Evolutionary conservation across 1,140 invertebrate genomes (phyloP).

Genomic region (Diuraphis noxia): DNA sequence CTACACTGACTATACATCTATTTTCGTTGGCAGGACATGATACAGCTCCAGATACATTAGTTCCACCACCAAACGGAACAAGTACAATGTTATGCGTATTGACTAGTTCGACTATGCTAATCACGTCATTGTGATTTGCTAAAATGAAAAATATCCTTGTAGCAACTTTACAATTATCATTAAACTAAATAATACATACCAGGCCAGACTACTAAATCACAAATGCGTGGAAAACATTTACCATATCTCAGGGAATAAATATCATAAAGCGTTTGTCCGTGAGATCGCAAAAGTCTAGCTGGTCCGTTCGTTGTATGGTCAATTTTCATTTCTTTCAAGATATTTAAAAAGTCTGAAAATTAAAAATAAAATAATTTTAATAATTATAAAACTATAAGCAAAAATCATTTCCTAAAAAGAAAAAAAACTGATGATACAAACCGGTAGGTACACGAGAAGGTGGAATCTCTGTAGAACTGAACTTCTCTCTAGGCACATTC

Average conservation of each 20-base stretch:
- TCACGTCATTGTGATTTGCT: conserved; percentile 79
- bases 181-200: conserved; percentile 60
- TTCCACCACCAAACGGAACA: conserved; percentile 95
- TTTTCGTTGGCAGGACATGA: conserved; percentile 80
- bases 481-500: conserved; percentile 53
- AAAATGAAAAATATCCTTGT: conserved; percentile 43
- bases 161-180: conserved; percentile 10
- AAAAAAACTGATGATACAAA: neutral
- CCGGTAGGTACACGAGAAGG: conserved; percentile 58
- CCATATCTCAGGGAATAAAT: conserved; percentile 73
- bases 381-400: neutral
- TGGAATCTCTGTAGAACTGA: conserved; percentile 64
- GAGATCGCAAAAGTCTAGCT: conserved; percentile 86
- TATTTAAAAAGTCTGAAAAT: conserved; percentile 67
- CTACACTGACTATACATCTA: conserved; percentile 85
- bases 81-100: conserved; percentile 77
- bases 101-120: conserved; percentile 79
- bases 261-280: conserved; percentile 93
- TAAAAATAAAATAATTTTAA: neutral
- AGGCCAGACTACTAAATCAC: conserved; percentile 93
- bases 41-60: conserved; percentile 89
- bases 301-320: conserved; percentile 76
- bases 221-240: conserved; percentile 78
- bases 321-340: conserved; percentile 68
- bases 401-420: neutral